Evolutionary conservation across 2,797 vertebrate genomes (phyloP), one percentile per base, ranked within the genome.

Genomic region (Sebastes paucispinis): DNA sequence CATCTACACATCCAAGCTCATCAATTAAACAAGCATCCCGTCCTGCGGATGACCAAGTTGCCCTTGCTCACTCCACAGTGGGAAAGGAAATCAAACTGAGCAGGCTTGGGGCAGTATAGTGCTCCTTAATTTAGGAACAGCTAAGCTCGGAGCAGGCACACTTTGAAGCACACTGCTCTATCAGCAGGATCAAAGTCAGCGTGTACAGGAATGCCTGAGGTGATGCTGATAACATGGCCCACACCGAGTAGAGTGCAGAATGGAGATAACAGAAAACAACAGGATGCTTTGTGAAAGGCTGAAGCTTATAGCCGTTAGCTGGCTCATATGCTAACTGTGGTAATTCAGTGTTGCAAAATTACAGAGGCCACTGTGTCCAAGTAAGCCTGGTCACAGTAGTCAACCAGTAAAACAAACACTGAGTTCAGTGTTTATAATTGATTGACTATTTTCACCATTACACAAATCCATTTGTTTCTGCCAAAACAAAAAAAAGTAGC

Each of bases 151-250:
- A 60, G 77, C 65, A 54, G 75, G 87, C 71, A 54, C 67, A 34
- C 62, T 68, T 75, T 69, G 27, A 72, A 74, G 77, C 47, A 50
- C 55, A 70, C 62, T 63, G 71, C 81, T 87, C 81, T 88, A 90
- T 92, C 84, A 85, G 77, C 81, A 60, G 69, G 71, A 90, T 91
- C 89, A 87, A 84, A 88, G 84, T 85, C 81, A 80, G 81, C 54
- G 25, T 78, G 79, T 59, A 70, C 71, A 78, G 81, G 75, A 84
- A 76, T 58, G 85, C 84, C 85, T 58, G 81, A 83, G 80, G 83
- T 72, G 75, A 65, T 13, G 29, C 79, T 75, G 87, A 88, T 87
- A 89, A 82, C 63, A 47, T 64, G 77, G 70, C 50, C 79, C 73
- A 85, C 79, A 83, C 70, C 71, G 43, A 81, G 79, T n/a, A 29